phyloP scores from a whole-genome alignment of 2,797 vertebrate species.

The Premnoplex brunnescens region DNA sequence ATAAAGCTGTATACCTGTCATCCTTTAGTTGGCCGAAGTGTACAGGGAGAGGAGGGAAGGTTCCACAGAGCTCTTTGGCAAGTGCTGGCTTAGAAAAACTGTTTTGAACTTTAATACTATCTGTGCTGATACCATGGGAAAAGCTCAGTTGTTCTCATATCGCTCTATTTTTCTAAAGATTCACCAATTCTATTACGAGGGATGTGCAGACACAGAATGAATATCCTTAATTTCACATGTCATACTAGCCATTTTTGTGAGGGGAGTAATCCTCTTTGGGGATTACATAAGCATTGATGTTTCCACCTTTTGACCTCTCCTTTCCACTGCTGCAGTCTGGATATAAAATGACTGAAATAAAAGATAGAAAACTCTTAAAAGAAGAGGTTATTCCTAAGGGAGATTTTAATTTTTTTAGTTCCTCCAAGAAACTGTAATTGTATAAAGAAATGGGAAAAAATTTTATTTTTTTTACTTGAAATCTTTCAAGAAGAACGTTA shows the following conservation, averaged over 20 bases:
- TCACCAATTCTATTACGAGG: conserved; percentile 15
- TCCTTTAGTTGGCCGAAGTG: background rate
- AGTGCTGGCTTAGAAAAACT: background rate
- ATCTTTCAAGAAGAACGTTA: background rate
- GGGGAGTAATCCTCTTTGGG: conserved; percentile 42
- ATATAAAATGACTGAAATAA: conserved; percentile 18
- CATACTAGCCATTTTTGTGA: conserved; percentile 21
- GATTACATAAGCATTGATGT: conserved; percentile 50
- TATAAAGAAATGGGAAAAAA: background rate
- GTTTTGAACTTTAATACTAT: background rate
- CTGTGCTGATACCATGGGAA: background rate
- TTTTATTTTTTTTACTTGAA: background rate
- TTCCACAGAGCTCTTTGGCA: background rate
- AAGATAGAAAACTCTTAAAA: conserved; percentile 10
- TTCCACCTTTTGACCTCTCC: conserved; percentile 58
- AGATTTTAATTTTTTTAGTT: background rate
- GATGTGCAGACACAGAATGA: conserved; percentile 28
- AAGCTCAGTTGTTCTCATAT: background rate
- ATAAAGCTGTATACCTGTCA: background rate
- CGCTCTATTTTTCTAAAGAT: conserved; percentile 35
- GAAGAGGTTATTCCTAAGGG: background rate
- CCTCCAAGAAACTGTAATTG: background rate
- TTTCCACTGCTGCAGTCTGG: conserved; percentile 1
- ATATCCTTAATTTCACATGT: conserved; percentile 59
- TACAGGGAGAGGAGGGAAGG: background rate